These are phyloP conservation scores for Marisa cornuarietis DNA, from an alignment of 1,140 invertebrate species.

Conservation along the genomic window DNA sequence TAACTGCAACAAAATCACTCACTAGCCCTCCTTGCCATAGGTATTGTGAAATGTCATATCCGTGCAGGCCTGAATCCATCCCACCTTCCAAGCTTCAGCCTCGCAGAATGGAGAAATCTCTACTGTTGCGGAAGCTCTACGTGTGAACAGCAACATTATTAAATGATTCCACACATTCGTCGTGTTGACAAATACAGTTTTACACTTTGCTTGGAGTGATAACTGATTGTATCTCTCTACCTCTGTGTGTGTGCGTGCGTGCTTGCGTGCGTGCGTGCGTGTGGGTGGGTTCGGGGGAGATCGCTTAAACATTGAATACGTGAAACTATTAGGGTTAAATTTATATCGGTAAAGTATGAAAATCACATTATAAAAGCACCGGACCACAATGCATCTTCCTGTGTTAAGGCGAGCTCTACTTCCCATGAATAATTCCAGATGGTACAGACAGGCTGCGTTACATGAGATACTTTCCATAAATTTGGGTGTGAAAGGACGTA, in stretches of 20 bases:
- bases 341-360: no score
- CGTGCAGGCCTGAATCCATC: conserved; percentile 65
- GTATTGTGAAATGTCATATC: conserved; percentile 65
- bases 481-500: no score
- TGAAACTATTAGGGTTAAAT: no score
- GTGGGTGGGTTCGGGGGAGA: no score
- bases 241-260: conserved; percentile 7
- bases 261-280: no score
- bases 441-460: no score
- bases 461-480: no score
- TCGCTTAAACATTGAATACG: no score
- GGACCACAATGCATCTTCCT: no score
- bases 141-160: not conserved
- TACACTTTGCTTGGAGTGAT: not conserved
- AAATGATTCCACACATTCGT: not conserved
- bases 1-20: conserved; percentile 37
- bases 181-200: not conserved
- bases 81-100: conserved; percentile 58
- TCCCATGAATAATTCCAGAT: no score
- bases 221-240: conserved; percentile 10
- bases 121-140: conserved; percentile 58
- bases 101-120: conserved; percentile 58
- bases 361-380: no score
- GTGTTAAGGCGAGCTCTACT: no score
- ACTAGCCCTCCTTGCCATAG: conserved; percentile 63